Base-by-base conservation (phyloP, 1,140 invertebrate genomes). In the Macrosteles quadrilineatus region DNA sequence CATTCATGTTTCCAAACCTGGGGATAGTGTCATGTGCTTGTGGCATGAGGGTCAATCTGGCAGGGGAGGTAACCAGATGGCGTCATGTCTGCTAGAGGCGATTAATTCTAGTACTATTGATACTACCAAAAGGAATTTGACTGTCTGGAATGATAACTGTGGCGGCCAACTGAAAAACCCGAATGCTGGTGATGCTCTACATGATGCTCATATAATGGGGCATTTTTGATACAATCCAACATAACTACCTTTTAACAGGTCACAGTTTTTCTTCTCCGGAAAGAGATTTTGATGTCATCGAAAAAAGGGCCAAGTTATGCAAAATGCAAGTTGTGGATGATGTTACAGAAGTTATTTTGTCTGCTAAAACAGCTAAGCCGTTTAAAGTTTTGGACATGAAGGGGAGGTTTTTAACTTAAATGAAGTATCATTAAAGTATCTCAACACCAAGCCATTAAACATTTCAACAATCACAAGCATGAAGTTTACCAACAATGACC, bases 31-130 rank as follows among this genome's bases (percentile, higher is more conserved):
- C 21, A 73, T 74, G 72, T 73, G 47, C 64, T 31, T 74, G 31
- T 73, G 73, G 71, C 73, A 74, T 47, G 70, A 74, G 53, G 70
- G 67, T 0, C 65, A 68, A 57, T 73, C 70, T 32, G 62, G 47
- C 30, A 17, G 69, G 55, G 72, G 73, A 19, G 64, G 64, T 23
- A 67, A 67, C 19, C 67, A 68, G 50, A 68, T 68, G 45, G 67
- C 67, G 19, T 68, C 67, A 19, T 68, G 67, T 25, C 43, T 68
- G 17, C 53, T 68, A 17, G 29, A 68, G 40, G 67, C 67, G n/a
- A n/a, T n/a, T n/a, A n/a, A n/a, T n/a, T n/a, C n/a, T n/a, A n/a
- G n/a, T n/a, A n/a, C n/a, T n/a, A n/a, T n/a, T n/a, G n/a, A n/a
- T n/a, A n/a, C n/a, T n/a, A n/a, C n/a, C n/a, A n/a, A n/a, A n/a